phyloP scores from a whole-genome alignment of 2,113 vertebrate genomes.

The Argyrosomus japonicus region DNA sequence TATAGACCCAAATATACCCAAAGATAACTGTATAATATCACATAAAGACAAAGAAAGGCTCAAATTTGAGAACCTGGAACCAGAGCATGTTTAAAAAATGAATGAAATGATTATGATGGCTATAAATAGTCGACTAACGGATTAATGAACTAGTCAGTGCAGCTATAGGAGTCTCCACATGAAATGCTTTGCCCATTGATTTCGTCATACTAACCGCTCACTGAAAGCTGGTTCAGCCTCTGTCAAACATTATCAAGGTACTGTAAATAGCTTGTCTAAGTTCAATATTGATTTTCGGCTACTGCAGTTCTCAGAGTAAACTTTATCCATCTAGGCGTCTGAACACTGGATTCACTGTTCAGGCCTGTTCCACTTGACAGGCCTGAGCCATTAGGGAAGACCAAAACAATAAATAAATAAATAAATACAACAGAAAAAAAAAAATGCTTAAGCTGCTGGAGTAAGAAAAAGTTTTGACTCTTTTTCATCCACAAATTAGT shows the following conservation, averaged over 20 bases:
- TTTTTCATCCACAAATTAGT: slow-evolving; percentile 59
- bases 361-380: slow-evolving; percentile 52
- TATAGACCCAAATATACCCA: neutral
- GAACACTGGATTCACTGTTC: slow-evolving; percentile 32
- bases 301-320: slow-evolving; percentile 53
- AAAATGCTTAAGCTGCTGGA: slow-evolving; percentile 24
- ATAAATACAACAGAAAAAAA: neutral
- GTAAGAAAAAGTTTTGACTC: slow-evolving; percentile 39
- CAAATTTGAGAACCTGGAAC: neutral
- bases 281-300: slow-evolving; percentile 73
- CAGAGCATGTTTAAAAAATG: neutral
- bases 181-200: slow-evolving; percentile 12
- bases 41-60: neutral
- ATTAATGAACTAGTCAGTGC: neutral
- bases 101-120: neutral
- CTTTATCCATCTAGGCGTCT: slow-evolving; percentile 53
- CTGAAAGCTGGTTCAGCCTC: slow-evolving; percentile 41
- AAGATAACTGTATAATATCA: too few species aligned
- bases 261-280: slow-evolving; percentile 68
- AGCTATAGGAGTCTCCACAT: neutral
- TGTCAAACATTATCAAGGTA: slow-evolving; percentile 72
- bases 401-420: neutral
- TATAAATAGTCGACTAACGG: neutral
- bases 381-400: slow-evolving; percentile 38
- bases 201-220: slow-evolving; percentile 19